Base-by-base conservation (phyloP, 2,797 vertebrate genomes). In the Rhabdomys pumilio region DNA sequence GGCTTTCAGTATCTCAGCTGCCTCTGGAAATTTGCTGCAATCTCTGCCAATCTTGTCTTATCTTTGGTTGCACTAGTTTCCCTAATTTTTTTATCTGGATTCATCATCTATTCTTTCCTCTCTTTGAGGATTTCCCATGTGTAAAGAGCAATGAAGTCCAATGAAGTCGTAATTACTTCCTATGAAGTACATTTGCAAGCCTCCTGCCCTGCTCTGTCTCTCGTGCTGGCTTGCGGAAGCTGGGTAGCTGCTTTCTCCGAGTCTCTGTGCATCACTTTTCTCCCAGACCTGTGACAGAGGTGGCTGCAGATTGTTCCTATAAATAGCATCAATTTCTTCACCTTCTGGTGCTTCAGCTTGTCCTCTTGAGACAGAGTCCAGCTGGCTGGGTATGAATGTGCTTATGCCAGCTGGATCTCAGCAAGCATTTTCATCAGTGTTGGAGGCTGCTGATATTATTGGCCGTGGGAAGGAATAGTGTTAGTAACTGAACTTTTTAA, bases 281-380 rank as follows among this genome's bases (percentile, higher is more conserved):
- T 63, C 55, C 61, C 38, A 93, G 92, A 92, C 75, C 94, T 93
- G 4, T 69, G 75, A 83, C 73, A 83, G 90, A 91, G 91, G 92
- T 79, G 85, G 69, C 92, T 97, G 79, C 85, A 97, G 79, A 85
- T 38, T 92, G 69, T 95, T 77, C 57, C 94, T 75, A 91, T 93
- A 97, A 97, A 97, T 95, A 97, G 96, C 90, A 92, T 63, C 91
- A 57, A 8, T 96, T 90, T 92, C 94, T 77, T 97, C 95, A 97
- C 96, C 97, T 97, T 96, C 97, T 97, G 94, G 93, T 94, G 94
- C 87, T 90, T 95, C 72, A 53, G 93, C 89, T 57, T 96, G 87
- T 90, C 77, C 93, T 96, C 73, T 89, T 69, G 93, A 97, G 93
- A 94, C 47, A 76, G 82, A 92, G 89, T 95, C 90, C 96, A 97